Percentiles rank a stretch among this genome's conserved stretches.
Conservation (phyloP, 2,113 vertebrate species). For the Numida meleagris region DNA sequence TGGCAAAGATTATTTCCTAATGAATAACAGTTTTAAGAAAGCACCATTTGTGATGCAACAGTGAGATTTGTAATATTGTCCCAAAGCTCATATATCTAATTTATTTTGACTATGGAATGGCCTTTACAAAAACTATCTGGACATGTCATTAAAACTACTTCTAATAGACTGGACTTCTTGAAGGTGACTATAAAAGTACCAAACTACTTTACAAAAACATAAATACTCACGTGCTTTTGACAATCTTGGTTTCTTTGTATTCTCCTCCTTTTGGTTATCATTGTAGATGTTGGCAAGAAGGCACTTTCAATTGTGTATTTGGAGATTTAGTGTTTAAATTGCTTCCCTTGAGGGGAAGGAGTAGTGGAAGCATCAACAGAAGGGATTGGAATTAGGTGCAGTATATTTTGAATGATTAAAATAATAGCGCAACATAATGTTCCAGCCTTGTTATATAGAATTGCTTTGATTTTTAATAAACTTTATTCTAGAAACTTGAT, state of each 20-base stretch:
- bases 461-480: constrained; percentile 18
- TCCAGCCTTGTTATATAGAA: neutral
- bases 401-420: neutral
- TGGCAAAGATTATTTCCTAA: neutral
- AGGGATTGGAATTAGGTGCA: neutral
- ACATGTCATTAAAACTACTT: neutral
- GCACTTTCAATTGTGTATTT: neutral
- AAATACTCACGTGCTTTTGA: neutral
- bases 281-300: neutral
- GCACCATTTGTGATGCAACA: neutral
- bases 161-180: neutral
- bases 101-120: neutral
- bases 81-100: neutral
- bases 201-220: neutral
- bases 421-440: neutral
- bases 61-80: neutral
- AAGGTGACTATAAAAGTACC: neutral
- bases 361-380: neutral
- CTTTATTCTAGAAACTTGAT: neutral
- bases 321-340: neutral
- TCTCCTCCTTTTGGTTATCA: neutral
- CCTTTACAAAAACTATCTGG: neutral
- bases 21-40: neutral
- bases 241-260: neutral
- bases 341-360: neutral